Base-by-base conservation (phyloP, 2,797 vertebrate genomes). In the Melanotaenia trifasciata region DNA sequence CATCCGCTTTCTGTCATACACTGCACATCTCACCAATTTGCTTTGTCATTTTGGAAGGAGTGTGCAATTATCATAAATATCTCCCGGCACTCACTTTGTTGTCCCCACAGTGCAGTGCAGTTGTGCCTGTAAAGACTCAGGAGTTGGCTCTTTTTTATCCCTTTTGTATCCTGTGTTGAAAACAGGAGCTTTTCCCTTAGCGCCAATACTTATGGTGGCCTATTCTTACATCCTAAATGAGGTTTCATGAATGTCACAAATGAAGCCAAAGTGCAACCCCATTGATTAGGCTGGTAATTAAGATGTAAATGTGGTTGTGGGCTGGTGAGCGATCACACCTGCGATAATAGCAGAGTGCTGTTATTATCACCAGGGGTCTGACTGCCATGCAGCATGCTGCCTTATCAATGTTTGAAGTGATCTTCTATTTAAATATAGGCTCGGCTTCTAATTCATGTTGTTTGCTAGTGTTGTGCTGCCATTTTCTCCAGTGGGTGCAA, bases 271-370 rank as follows among this genome's bases (percentile, higher is more conserved):
- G 91, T 90, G 91, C 90, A 89, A 76, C 76, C 87, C 87, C 90
- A 93, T 94, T 93, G 92, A 93, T 94, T 91, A 93, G 88, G 84
- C 84, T 80, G 86, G 89, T 93, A 94, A 95, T 95, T 94, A 94
- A 93, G 92, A 94, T 94, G 93, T 93, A 93, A 95, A 94, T 94
- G 90, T 81, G 81, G 84, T 81, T 83, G 88, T 90, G 85, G 84
- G 85, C 85, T 86, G 86, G 87, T 90, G 85, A 92, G 81, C 72
- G 86, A 94, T 94, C 90, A 67, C 92, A 95, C 92, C 93, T 95
- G 90, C 73, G 90, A 93, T 94, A 93, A 93, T 93, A 90, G 85
- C 88, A 91, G 81, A 84, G 90, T 74, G 85, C 85, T 83, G 77
- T 83, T 86, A 87, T 85, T 89, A 89, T 92, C 90, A 90, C 85